Base-by-base conservation (phyloP, 2,113 vertebrate genomes). In the Muscicapa adusta region DNA sequence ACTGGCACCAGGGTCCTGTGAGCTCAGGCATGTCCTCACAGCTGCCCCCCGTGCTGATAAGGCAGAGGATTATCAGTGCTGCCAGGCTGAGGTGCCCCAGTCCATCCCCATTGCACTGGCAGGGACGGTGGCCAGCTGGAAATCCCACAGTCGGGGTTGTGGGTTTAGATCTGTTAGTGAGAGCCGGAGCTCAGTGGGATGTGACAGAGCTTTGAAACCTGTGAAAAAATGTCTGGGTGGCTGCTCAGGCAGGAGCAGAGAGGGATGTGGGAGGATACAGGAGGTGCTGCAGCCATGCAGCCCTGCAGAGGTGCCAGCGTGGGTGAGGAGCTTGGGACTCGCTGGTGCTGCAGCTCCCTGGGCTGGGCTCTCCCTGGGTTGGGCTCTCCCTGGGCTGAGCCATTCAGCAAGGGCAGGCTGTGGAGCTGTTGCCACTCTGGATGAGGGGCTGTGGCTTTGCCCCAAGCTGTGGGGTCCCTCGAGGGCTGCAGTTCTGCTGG, bases 301-400 rank as follows among this genome's bases (percentile, higher is more conserved):
- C 61, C 60, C 0, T 4, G 14, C 7, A 1, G 54, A 4, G 29
- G 22, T 5, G 74, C 5, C 3, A 3, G 26, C 3, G 3, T 4
- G 33, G 89, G 10, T 2, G 20, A 12, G 20, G 58, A 24, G 38
- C 1, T 6, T 5, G 24, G 74, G n/a, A 1, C 11, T 34, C 1
- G 1, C 0, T 1, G 14, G 1, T 47, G 60, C 86, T 60, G 75
- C 71, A 15, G 8, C 60, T 68, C 33, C 0, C 28, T 0, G 1
- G 48, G 40, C 60, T 61, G 75, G 34, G 45, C 48, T 68, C 43
- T 23, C 18, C 20, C 58, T 45, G 42, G 13, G 42, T 17, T 18
- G 43, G 43, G 43, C 43, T 43, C 43, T 18, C 18, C 43, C 43
- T 43, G 43, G 4, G 17, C 42, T 43, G 38, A 38, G 38, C 38